Evolutionary conservation across 2,888 invertebrate genomes (phyloP).

Genomic region (Hydraecia micacea): DNA sequence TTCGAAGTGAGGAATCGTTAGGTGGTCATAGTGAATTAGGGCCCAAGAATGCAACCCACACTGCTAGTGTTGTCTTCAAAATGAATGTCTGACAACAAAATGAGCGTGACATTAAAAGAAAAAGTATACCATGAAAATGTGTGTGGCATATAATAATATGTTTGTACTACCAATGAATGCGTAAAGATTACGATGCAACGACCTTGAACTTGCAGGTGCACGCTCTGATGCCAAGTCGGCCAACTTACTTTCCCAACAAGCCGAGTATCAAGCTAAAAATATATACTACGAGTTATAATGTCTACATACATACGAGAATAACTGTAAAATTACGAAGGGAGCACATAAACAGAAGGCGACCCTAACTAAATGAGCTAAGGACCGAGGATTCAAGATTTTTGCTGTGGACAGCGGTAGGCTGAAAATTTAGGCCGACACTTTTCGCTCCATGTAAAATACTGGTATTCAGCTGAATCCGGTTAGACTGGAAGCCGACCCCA

Average conservation of each 20-base stretch:
- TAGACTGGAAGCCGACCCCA: too few species aligned
- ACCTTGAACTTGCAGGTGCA: constrained; percentile 61
- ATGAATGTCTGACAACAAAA: too few species aligned
- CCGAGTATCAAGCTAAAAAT: constrained; percentile 31
- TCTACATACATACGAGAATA: constrained; percentile 15
- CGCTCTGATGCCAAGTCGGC: constrained; percentile 47
- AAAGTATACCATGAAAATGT: constrained; percentile 1
- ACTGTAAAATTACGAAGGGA: constrained; percentile 9
- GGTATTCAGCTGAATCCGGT: too few species aligned
- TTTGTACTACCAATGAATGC: not conserved
- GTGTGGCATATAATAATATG: not conserved
- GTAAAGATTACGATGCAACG: constrained; percentile 31
- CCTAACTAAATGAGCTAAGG: not conserved
- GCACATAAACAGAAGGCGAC: not conserved
- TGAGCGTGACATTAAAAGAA: too few species aligned
- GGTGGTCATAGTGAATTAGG: too few species aligned
- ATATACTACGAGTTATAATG: constrained; percentile 16
- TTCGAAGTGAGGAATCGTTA: too few species aligned
- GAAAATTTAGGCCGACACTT: too few species aligned
- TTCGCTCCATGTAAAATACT: too few species aligned
- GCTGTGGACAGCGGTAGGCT: not conserved
- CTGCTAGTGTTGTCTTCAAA: not conserved
- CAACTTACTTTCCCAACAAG: constrained; percentile 45
- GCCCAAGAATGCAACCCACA: too few species aligned
- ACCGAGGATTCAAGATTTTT: too few species aligned